A percentile compares a stretch with the other conserved stretches of the same genome.
These are phyloP conservation scores for Menidia beryllina DNA, from an alignment of 2,113 vertebrate genomes.

Conservation along the genomic window DNA sequence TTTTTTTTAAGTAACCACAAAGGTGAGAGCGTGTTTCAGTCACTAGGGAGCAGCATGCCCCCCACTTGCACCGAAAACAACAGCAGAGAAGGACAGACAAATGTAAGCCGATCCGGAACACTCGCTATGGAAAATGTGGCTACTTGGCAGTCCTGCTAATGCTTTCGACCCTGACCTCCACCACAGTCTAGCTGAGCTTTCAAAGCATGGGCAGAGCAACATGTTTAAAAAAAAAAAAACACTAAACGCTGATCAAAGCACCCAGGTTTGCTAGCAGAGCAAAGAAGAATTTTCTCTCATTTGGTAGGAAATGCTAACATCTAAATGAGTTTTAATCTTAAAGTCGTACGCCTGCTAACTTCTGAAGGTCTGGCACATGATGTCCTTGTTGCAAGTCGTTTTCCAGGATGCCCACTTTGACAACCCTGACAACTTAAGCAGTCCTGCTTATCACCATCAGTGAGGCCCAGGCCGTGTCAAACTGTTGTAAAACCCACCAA, in stretches of 20 bases:
- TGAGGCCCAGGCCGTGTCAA: constrained; percentile 33
- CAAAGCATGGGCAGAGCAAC: constrained; percentile 33
- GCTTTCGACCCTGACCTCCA: constrained; percentile 73
- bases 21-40: constrained; percentile 9
- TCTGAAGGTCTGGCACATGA: not conserved
- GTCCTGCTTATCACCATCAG: constrained; percentile 37
- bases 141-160: constrained; percentile 56
- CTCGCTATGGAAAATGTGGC: constrained; percentile 70
- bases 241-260: constrained; percentile 12
- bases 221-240: constrained; percentile 16
- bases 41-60: constrained; percentile 50
- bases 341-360: not conserved
- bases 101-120: constrained; percentile 72
- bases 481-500: constrained; percentile 39
- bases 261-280: constrained; percentile 20
- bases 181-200: constrained; percentile 49
- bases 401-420: constrained; percentile 16
- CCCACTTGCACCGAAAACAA: constrained; percentile 11
- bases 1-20: not conserved
- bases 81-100: constrained; percentile 39
- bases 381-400: not conserved
- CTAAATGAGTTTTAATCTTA: not conserved
- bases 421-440: constrained; percentile 39
- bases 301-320: not conserved
- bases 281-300: not conserved